Evolutionary conservation across 2,113 vertebrate species (phyloP).

Genomic region (Nibea coibor): DNA sequence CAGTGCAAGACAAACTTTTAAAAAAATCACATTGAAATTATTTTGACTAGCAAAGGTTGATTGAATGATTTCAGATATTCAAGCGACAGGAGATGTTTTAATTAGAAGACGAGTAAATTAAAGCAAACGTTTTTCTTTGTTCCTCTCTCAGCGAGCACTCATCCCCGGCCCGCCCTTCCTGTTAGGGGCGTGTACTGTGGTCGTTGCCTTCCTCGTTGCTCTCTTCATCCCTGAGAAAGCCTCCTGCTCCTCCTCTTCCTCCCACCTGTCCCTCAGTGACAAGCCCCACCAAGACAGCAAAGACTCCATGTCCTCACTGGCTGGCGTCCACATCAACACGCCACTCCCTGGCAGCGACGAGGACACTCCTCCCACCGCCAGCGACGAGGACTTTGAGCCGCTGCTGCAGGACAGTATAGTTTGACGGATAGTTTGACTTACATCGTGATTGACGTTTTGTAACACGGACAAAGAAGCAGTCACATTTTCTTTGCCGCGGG

Average conservation of each 20-base stretch:
- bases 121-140: neutral
- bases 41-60: too few relatives aligned
- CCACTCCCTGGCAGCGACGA: constrained; percentile 88
- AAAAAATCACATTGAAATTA: too few relatives aligned
- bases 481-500: constrained; percentile 35
- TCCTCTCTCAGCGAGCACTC: constrained; percentile 77
- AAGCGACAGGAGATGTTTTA: too few relatives aligned
- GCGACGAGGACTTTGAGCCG: constrained; percentile 91
- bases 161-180: constrained; percentile 96
- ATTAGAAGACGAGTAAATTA: neutral
- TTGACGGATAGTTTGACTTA: constrained; percentile 78
- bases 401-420: constrained; percentile 92
- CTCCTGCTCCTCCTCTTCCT: constrained; percentile 43
- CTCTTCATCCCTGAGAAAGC: constrained; percentile 92
- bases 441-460: constrained; percentile 20
- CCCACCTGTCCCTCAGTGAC: constrained; percentile 64
- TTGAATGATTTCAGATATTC: too few relatives aligned
- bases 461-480: neutral
- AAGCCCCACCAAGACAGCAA: constrained; percentile 85
- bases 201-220: constrained; percentile 93
- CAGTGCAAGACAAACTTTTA: too few relatives aligned
- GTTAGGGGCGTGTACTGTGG: constrained; percentile 91
- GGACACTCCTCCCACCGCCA: constrained; percentile 79
- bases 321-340: constrained; percentile 82
- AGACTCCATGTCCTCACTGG: constrained; percentile 80